Base-by-base conservation (phyloP, 2,113 vertebrate genomes). In the Menidia beryllina region DNA sequence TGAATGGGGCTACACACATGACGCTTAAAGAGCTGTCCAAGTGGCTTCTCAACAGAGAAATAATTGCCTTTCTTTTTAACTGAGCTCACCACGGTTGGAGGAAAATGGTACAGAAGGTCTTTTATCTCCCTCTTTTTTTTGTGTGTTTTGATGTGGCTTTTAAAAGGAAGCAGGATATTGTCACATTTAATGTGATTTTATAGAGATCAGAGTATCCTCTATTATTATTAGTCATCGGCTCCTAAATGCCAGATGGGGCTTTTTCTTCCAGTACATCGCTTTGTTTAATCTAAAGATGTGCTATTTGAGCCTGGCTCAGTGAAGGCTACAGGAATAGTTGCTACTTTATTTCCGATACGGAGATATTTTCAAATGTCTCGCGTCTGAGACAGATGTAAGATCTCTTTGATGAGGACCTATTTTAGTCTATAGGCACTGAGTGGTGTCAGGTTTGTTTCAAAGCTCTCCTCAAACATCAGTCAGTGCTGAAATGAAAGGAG, bases 41-140 rank as follows among this genome's bases (percentile, higher is more conserved):
- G 85, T 84, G 85, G 81, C 78, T 85, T 84, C 81, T 87, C 61
- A 84, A 82, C 80, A 68, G 75, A 82, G 72, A 76, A 82, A 87
- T 34, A 34, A 89, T 86, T 86, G 83, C 81, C 81, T 86, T 87
- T 69, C 75, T 87, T 86, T 83, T 81, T 56, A 84, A 60, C 70
- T 45, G 54, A 68, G 78, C 65, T 69, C 69, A 79, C 41, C 7
- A 15, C n/a, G 17, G 41, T 45, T 45, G 17, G 72, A 82, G 69
- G 75, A 83, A 76, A 87, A 74, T 75, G 62, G 60, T 59, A 72
- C 43, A 72, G 19, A 15, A 49, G 75, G 34, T 26, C 50, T 48
- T 74, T 65, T 57, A 4, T 39, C 3, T 52, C 38, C 55, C 34
- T 65, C 36, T 69, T 8, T 50, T 39, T 60, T 7, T 27, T 56